phyloP scores from a whole-genome alignment of 1,140 invertebrate genomes.

The Lethrus apterus region DNA sequence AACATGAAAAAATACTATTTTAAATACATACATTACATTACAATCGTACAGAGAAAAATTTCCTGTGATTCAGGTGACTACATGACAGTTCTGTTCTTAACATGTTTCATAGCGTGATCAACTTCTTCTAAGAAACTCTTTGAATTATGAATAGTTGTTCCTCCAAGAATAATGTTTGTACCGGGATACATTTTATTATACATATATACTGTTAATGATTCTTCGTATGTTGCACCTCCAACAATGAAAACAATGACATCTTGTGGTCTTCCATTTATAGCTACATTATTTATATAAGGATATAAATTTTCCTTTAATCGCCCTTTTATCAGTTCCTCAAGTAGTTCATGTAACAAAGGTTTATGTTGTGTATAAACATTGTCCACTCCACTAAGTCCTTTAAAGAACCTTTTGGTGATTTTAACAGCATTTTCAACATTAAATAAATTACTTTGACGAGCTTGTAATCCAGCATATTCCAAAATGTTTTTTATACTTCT shows the following conservation, averaged over 20 bases:
- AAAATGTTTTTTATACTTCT: constrained; percentile 62
- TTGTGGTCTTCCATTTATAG: constrained; percentile 56
- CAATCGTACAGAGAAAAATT: not conserved
- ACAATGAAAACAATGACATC: constrained; percentile 93
- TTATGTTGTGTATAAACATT: constrained; percentile 96
- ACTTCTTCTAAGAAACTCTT: constrained; percentile 71
- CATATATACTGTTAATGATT: constrained; percentile 77
- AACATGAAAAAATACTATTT: too few species aligned
- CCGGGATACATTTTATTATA: constrained; percentile 71
- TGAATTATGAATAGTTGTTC: constrained; percentile 88
- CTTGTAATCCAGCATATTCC: constrained; percentile 74
- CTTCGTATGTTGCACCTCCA: constrained; percentile 96
- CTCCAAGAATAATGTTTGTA: constrained; percentile 78
- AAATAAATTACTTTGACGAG: constrained; percentile 74
- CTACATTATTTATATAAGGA: constrained; percentile 66
- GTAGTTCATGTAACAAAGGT: constrained; percentile 73
- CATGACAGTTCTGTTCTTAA: constrained; percentile 10
- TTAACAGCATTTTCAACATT: constrained; percentile 82
- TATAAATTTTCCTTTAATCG: constrained; percentile 74
- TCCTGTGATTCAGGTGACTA: not conserved
- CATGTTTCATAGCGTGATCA: constrained; percentile 40
- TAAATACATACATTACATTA: too few species aligned
- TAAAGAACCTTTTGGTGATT: constrained; percentile 85
- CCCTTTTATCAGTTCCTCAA: constrained; percentile 86
- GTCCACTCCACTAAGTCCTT: constrained; percentile 87